phyloP scores from a whole-genome alignment of 2,797 vertebrate species.

The Triplophysa yarkandensis region DNA sequence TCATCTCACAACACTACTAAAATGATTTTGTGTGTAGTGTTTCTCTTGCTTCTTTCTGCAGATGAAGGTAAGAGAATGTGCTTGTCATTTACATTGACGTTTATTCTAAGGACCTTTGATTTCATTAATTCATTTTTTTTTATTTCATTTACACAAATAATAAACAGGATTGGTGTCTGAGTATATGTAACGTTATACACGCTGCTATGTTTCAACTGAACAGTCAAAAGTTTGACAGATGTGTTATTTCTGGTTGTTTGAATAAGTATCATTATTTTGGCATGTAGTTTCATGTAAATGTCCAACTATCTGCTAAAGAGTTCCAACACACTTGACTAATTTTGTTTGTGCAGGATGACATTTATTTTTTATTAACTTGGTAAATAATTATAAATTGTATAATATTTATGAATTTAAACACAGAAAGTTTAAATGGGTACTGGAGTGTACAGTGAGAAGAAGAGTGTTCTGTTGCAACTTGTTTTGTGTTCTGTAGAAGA shows the following conservation, averaged over 20 bases:
- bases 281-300: background rate
- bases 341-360: too few species aligned
- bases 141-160: too few species aligned
- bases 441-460: background rate
- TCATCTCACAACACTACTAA: background rate
- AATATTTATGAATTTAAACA: background rate
- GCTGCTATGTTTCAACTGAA: background rate
- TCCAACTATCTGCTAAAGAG: too few species aligned
- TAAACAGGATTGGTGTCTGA: background rate
- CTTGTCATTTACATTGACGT: background rate
- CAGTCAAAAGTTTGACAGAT: background rate
- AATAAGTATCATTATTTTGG: too few species aligned
- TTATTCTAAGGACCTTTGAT: background rate
- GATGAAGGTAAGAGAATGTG: conserved; percentile 8
- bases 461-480: too few species aligned
- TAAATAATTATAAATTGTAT: background rate
- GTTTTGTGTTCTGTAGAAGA: too few species aligned
- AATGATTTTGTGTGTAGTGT: conserved; percentile 24
- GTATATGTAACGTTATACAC: background rate
- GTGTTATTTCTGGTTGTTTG: background rate
- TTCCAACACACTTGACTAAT: too few species aligned
- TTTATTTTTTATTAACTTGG: too few species aligned
- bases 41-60: conserved; percentile 5
- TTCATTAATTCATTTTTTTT: background rate
- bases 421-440: background rate